These are phyloP conservation scores for Orgyia antiqua DNA, from an alignment of 2,888 invertebrate species.

Conservation along the genomic window DNA sequence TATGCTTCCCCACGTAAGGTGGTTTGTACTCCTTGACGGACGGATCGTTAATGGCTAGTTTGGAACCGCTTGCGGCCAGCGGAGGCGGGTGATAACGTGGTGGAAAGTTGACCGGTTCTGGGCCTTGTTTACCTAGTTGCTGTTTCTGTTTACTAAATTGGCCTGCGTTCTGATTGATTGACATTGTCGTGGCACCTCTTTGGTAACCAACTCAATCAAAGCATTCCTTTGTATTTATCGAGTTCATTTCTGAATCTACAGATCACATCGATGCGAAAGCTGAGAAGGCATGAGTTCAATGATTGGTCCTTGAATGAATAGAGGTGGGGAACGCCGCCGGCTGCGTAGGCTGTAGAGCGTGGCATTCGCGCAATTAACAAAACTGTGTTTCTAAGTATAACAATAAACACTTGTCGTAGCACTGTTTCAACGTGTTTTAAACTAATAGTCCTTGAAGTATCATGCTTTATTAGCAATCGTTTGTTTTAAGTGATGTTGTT, in stretches of 20 bases:
- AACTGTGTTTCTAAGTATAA: conserved; percentile 24
- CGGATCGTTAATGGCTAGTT: conserved; percentile 80
- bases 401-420: conserved; percentile 28
- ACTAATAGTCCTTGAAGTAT: conserved; percentile 3
- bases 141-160: conserved; percentile 72
- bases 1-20: conserved; percentile 54
- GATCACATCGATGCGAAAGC: conserved; percentile 49
- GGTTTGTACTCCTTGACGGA: conserved; percentile 67
- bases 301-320: conserved; percentile 73
- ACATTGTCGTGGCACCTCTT: conserved; percentile 61
- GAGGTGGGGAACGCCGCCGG: conserved; percentile 70
- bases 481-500: conserved; percentile 40
- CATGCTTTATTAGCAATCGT: conserved; percentile 15
- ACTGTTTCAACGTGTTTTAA: conserved; percentile 16
- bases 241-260: conserved; percentile 52
- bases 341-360: conserved; percentile 71
- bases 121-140: conserved; percentile 74
- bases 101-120: conserved; percentile 79
- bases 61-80: conserved; percentile 80
- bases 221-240: conserved; percentile 38
- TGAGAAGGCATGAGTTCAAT: conserved; percentile 63
- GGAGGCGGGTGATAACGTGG: conserved; percentile 90
- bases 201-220: conserved; percentile 48
- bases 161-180: conserved; percentile 70
- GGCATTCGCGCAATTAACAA: conserved; percentile 69